phyloP scores from a whole-genome alignment of 2,797 vertebrate species.

The Spinibarbus caldwelli region DNA sequence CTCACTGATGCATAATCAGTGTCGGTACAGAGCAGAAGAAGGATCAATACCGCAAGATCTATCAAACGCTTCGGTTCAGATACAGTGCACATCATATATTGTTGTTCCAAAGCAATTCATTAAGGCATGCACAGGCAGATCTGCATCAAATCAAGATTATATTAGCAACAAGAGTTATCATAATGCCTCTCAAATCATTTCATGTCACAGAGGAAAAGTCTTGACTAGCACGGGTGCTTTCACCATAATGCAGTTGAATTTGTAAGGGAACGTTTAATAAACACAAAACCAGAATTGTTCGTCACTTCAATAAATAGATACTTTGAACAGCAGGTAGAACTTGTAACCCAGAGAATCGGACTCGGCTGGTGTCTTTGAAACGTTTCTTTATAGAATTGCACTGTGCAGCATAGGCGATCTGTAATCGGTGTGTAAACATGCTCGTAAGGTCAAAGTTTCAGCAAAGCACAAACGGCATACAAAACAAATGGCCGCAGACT shows the following conservation, averaged over 20 bases:
- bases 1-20: conserved; percentile 55
- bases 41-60: conserved; percentile 53
- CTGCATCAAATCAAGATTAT: conserved; percentile 60
- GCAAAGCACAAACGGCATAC: conserved; percentile 47
- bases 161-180: conserved; percentile 43
- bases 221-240: conserved; percentile 48
- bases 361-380: conserved; percentile 56
- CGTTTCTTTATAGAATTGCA: conserved; percentile 29
- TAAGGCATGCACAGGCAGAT: conserved; percentile 67
- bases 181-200: conserved; percentile 42
- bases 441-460: conserved; percentile 37
- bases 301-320: background rate
- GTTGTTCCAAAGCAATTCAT: conserved; percentile 58
- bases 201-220: conserved; percentile 39
- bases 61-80: conserved; percentile 53
- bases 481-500: conserved; percentile 20
- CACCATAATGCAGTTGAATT: conserved; percentile 32
- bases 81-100: conserved; percentile 58
- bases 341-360: conserved; percentile 46
- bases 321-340: conserved; percentile 21
- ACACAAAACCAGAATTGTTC: too few species aligned
- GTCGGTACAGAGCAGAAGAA: conserved; percentile 40
- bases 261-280: conserved; percentile 23
- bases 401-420: conserved; percentile 52
- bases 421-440: conserved; percentile 57